phyloP scores from a whole-genome alignment of 1,140 invertebrate genomes.

The Drosophila trapezifrons region DNA sequence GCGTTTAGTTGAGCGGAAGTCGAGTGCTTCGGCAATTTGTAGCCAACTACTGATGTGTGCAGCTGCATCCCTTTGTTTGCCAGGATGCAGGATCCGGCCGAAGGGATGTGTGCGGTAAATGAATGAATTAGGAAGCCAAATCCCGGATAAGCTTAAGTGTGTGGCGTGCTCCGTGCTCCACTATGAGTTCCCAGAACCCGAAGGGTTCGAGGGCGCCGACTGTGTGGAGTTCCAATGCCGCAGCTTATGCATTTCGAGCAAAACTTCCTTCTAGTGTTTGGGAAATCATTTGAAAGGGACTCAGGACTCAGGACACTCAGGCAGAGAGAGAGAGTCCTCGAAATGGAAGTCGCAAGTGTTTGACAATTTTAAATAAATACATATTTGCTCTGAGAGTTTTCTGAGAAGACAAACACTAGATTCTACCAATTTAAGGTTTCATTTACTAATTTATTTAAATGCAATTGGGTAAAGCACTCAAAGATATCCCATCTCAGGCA shows the following conservation, averaged over 20 bases:
- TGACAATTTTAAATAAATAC: not conserved
- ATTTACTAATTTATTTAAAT: not conserved
- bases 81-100: conserved; percentile 22
- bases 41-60: conserved; percentile 53
- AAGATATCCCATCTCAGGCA: not conserved
- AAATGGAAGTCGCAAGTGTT: not conserved
- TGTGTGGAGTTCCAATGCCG: conserved; percentile 2
- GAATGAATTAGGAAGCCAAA: conserved; percentile 57
- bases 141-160: conserved; percentile 57
- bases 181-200: not conserved
- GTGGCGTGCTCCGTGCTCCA: conserved; percentile 30
- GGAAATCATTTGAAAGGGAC: conserved; percentile 30
- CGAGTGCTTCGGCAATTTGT: conserved; percentile 78
- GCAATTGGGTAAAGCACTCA: not conserved
- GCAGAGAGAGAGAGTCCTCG: not conserved
- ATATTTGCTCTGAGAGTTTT: not conserved
- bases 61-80: conserved; percentile 34
- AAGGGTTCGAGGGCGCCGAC: not conserved
- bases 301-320: conserved; percentile 7
- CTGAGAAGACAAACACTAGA: no score
- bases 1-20: conserved; percentile 78
- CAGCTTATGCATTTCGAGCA: conserved; percentile 27
- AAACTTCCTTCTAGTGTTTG: conserved; percentile 12
- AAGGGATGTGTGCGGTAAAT: conserved; percentile 57
- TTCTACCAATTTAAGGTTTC: no score